Conservation (phyloP, 2,888 invertebrate species). For the Phyllotreta striolata region DNA sequence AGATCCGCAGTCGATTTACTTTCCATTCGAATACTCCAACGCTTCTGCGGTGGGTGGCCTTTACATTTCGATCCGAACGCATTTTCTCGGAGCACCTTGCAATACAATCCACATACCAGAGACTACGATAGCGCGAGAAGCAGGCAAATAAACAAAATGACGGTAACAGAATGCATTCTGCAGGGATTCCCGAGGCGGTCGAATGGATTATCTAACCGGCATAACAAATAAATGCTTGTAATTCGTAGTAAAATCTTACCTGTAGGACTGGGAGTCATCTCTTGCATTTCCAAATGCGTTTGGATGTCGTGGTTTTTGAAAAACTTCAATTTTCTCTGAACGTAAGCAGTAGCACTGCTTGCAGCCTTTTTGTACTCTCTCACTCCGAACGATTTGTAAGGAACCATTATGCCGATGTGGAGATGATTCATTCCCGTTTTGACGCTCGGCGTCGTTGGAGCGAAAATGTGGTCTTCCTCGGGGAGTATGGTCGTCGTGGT, state of each 20-base stretch:
- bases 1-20: not conserved
- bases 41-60: no score
- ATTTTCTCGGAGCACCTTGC: no score
- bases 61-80: no score
- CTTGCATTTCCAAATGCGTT: constrained; percentile 74
- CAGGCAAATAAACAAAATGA: no score
- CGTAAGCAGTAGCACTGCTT: constrained; percentile 70
- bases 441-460: constrained; percentile 49
- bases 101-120: no score
- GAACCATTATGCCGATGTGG: constrained; percentile 78
- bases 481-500: constrained; percentile 51
- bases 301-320: constrained; percentile 76
- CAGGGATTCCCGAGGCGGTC: no score
- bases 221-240: not conserved
- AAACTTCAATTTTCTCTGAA: constrained; percentile 73
- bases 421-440: constrained; percentile 51
- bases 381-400: constrained; percentile 78
- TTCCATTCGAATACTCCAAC: constrained; percentile 3
- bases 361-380: constrained; percentile 77
- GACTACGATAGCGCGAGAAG: no score
- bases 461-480: constrained; percentile 55
- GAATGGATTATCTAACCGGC: no score
- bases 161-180: no score
- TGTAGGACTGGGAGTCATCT: constrained; percentile 79
- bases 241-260: constrained; percentile 59